phyloP scores from a whole-genome alignment of 2,888 invertebrate species.

The Ischnura elegans region DNA sequence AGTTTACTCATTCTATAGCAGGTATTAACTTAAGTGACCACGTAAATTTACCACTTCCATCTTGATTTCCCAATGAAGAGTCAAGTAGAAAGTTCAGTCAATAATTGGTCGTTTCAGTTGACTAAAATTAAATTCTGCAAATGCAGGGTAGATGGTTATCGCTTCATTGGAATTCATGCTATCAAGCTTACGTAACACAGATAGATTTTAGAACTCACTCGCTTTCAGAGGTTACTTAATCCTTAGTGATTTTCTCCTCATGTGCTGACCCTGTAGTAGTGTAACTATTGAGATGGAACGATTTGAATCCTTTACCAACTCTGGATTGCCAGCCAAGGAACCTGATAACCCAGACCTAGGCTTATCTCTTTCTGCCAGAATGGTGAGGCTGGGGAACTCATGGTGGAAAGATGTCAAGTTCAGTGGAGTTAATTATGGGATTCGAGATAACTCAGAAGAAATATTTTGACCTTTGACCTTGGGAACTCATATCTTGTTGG shows the following conservation, averaged over 20 bases:
- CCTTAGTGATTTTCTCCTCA: not conserved
- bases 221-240: constrained; percentile 1
- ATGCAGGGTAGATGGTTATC: not conserved
- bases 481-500: not conserved
- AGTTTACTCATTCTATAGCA: not conserved
- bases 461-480: not conserved
- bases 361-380: not conserved
- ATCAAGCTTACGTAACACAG: not conserved
- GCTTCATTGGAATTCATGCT: not conserved
- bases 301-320: not conserved
- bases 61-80: too few species aligned
- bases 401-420: not conserved
- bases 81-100: not conserved
- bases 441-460: not conserved
- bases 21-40: too few species aligned
- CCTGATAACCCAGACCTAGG: constrained; percentile 18
- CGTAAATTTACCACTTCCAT: too few species aligned
- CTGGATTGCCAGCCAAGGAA: not conserved
- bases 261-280: not conserved
- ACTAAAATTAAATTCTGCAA: not conserved
- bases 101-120: not conserved
- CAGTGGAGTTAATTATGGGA: not conserved
- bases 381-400: not conserved
- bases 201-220: not conserved
- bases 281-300: too few species aligned